Conservation (phyloP, 2,797 vertebrate species). For the Trachops cirrhosus region DNA sequence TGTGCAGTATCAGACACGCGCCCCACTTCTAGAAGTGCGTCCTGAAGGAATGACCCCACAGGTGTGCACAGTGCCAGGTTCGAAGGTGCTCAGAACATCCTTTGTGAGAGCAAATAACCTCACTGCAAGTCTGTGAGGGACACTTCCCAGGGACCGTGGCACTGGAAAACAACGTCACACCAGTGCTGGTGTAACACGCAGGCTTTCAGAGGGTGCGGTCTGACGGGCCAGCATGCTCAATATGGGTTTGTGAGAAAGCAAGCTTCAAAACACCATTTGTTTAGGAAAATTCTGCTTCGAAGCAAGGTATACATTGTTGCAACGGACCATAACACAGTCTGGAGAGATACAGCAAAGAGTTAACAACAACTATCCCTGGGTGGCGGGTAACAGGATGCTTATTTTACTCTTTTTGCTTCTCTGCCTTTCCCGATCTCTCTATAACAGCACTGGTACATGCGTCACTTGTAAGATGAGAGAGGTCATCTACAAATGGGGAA, state of each 20-base stretch:
- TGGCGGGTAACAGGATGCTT: rapidly evolving
- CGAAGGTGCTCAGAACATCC: neutral
- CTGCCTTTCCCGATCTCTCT: neutral
- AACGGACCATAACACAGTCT: neutral
- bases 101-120: neutral
- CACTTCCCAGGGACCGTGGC: too few relatives aligned
- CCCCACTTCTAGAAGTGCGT: neutral
- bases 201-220: neutral
- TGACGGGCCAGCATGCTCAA: neutral
- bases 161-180: neutral
- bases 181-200: neutral
- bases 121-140: neutral
- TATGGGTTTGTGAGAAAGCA: neutral
- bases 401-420: neutral
- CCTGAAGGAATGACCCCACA: neutral
- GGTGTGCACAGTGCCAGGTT: rapidly evolving
- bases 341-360: neutral
- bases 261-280: neutral
- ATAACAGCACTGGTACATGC: rapidly evolving
- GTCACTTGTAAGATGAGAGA: neutral
- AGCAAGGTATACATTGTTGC: neutral
- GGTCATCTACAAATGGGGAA: neutral
- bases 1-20: neutral
- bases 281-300: neutral
- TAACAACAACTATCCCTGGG: rapidly evolving